phyloP scores from a whole-genome alignment of 2,113 vertebrate genomes.

The Saguinus imperator region DNA sequence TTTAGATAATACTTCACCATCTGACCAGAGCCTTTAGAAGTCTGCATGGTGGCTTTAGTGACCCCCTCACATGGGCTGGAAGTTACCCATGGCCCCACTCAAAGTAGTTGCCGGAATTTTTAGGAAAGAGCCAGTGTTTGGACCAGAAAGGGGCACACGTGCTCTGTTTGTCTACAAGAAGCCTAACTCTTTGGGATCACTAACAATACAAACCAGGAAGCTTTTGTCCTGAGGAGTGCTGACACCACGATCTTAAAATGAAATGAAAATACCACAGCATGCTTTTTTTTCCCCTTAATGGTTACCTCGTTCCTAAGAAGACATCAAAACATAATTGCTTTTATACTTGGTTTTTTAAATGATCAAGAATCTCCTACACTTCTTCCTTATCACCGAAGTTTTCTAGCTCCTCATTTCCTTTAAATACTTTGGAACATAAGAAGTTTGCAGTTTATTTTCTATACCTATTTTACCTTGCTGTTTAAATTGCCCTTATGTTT shows the following conservation, averaged over 20 bases:
- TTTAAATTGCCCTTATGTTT: background rate
- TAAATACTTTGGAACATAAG: background rate
- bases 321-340: background rate
- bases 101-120: background rate
- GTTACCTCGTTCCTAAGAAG: background rate
- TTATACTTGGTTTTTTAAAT: constrained; percentile 14
- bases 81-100: background rate
- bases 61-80: background rate
- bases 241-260: background rate
- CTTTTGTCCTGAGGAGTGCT: background rate
- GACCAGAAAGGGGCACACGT: background rate
- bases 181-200: background rate
- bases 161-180: background rate
- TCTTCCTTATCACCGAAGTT: background rate
- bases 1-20: background rate
- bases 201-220: background rate
- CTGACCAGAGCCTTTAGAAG: background rate
- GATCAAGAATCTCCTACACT: background rate
- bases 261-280: background rate
- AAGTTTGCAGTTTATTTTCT: constrained; percentile 26
- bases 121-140: background rate
- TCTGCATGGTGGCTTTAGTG: background rate
- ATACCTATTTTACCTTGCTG: background rate
- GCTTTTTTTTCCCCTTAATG: background rate
- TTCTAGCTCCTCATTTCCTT: background rate